Evolutionary conservation across 2,888 invertebrate species (phyloP), one percentile per base, ranked within the genome.

Genomic region (Apeira syringaria): DNA sequence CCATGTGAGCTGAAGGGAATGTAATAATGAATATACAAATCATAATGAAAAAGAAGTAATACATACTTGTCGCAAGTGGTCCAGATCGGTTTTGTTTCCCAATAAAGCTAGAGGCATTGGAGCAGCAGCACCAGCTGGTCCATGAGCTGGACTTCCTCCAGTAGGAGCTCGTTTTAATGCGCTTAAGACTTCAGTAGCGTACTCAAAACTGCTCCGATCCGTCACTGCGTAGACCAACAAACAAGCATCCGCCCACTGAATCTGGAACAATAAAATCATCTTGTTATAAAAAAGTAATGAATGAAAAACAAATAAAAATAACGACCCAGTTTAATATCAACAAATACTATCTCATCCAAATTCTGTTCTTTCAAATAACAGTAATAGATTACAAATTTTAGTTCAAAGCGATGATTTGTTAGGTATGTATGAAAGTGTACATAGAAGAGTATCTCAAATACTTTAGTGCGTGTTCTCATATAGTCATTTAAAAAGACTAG

Each of bases 11-110:
- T n/a, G n/a, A n/a, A n/a, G n/a, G n/a, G n/a, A n/a, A n/a, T n/a
- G n/a, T n/a, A n/a, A n/a, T n/a, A n/a, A n/a, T n/a, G n/a, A n/a
- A n/a, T n/a, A n/a, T n/a, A n/a, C n/a, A n/a, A n/a, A n/a, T n/a
- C n/a, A n/a, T n/a, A n/a, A n/a, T n/a, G n/a, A n/a, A n/a, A 5
- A 20, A 20, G 6, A 20, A 20, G 7, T 7, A n/a, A 28, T n/a
- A 25, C 17, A 82, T 69, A 95, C 95, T 91, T 94, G 92, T 91
- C 95, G 87, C 46, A 94, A 89, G 79, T 95, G 95, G 73, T 94
- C 94, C 69, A 96, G 86, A 83, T 96, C 96, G 22, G 93, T 93
- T 80, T 96, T 96, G 85, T 96, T 96, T 41, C 93, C 96, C 26
- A 96, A 84, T 32, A 96, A 79, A 28, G 94, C 93, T 9, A 93